Evolutionary conservation across 2,888 invertebrate species (phyloP), one percentile per base, ranked within the genome.

Genomic region (Leucoma salicis): DNA sequence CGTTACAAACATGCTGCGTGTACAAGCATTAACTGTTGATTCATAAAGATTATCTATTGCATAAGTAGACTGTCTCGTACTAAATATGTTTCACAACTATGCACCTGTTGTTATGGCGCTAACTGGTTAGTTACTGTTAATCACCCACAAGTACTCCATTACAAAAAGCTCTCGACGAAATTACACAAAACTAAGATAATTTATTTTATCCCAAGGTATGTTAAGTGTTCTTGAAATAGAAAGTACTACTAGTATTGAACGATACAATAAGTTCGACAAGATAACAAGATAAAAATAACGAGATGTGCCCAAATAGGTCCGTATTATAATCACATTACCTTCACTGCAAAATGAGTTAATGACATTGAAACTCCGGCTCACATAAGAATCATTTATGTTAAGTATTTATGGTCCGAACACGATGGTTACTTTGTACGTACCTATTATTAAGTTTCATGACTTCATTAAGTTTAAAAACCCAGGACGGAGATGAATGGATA

Each of bases 1-100:
- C 78, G 84, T 85, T 86, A 86, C 74, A 65, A 74, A 68, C 77
- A 79, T 72, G 78, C 67, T 60, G 38, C 63, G 51, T 57, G 63
- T 57, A 66, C 74, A 73, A 68, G 74, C 78, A 75, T 77, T 71
- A 75, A 74, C 76, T 76, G 70, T 73, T 76, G 78, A 71, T 74
- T 68, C 70, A 68, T 70, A 63, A 76, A 82, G 80, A 85, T 86
- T 78, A 82, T 70, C 52, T 62, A 60, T 86, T 85, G 76, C 82
- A 76, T 79, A 86, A 88, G 79, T 71, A 70, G 71, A 71, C 57
- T 69, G 75, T 74, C 75, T 75, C 60, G 66, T 70, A 75, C 70
- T 56, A 59, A 71, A 72, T 77, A 68, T 71, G 81, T 78, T 82
- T 77, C 77, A 77, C 77, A 78, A 82, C 78, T 67, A 70, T 68